Base-by-base conservation (phyloP, 2,888 invertebrate species). In the Dolichopus griseipennis region DNA sequence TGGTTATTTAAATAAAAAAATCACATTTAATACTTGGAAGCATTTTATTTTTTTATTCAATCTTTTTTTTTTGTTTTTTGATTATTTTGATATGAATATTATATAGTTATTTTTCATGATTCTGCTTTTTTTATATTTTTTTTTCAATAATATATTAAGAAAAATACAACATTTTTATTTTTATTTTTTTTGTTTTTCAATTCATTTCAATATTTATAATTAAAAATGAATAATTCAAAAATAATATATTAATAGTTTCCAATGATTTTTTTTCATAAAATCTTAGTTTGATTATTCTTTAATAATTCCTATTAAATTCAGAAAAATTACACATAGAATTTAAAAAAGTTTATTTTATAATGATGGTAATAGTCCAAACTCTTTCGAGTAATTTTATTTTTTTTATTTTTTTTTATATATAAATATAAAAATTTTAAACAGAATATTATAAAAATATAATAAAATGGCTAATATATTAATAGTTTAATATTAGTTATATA, bases 11-110 rank as follows among this genome's bases (percentile, higher is more conserved):
- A 43, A 43, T 15, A 43, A 52, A 52, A 52, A 52, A 52, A 18
- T 12, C 2, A 6, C 52, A 3, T 52, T 52, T 52, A 52, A 52
- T 52, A 52, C 52, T 52, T 52, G 52, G 52, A 52, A 52, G 52
- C 52, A 52, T 52, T 52, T 52, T 12, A 41, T 27, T 52, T 52
- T 52, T 52, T 52, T 52, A 52, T 52, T 52, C 18, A 18, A n/a
- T 52, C 15, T 52, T 52, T 52, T 52, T 52, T 52, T 52, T 52
- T 52, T 18, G 6, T 37, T 52, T 43, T 43, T 52, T 18, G n/a
- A 18, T 52, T 52, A 52, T 52, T 52, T 52, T 52, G 52, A 52
- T 52, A 52, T 52, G 52, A 52, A 52, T 52, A 52, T 15, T 52
- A 41, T 52, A 52, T 52, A 52, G 15, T 52, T 52, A 27, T 27